Base-by-base conservation (phyloP, 2,113 vertebrate species). In the Dasyprocta punctata region DNA sequence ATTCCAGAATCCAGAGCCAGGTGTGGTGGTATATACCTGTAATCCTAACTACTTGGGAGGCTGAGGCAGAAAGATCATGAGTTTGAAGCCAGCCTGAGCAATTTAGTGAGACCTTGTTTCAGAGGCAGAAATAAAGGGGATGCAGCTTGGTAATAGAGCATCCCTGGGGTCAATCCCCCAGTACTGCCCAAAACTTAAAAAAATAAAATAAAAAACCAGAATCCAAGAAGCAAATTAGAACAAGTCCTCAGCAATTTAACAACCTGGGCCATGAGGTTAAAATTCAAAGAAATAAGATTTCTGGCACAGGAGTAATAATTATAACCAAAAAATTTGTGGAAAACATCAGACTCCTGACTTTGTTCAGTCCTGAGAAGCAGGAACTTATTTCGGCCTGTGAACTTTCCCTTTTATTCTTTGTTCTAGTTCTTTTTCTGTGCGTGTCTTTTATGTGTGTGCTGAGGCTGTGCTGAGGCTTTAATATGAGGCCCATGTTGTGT, bases 171-270 rank as follows among this genome's bases (percentile, higher is more conserved):
- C 44, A 78, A 52, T 52, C 47, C 77, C 77, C 16, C 13, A 33
- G 47, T 9, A 19, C 16, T 47, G 13, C 73, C 69, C n/a, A n/a
- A n/a, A n/a, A n/a, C n/a, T n/a, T n/a, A 41, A 38, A 73, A 41
- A 12, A 8, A 5, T 41, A 77, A 44, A 44, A 26, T 65, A 44
- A 26, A 28, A 49, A 52, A 49, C 33, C 75, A 78, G 44, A 52
- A 52, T 19, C 83, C 20, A 41, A 75, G 80, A 91, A 95, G 58
- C 54, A 93, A 82, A 83, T 69, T 22, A 86, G 77, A 93, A 58
- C 44, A 80, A 95, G 41, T 8, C 47, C 11, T 85, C 26, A 65
- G n/a, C 44, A 92, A 14, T 47, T 47, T 47, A 77, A 47, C 26
- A 52, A 36, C 47, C 7, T 78, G 77, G 47, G 16, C 36, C 28